phyloP scores from a whole-genome alignment of 2,113 vertebrate genomes.

The Coreoperca whiteheadi region DNA sequence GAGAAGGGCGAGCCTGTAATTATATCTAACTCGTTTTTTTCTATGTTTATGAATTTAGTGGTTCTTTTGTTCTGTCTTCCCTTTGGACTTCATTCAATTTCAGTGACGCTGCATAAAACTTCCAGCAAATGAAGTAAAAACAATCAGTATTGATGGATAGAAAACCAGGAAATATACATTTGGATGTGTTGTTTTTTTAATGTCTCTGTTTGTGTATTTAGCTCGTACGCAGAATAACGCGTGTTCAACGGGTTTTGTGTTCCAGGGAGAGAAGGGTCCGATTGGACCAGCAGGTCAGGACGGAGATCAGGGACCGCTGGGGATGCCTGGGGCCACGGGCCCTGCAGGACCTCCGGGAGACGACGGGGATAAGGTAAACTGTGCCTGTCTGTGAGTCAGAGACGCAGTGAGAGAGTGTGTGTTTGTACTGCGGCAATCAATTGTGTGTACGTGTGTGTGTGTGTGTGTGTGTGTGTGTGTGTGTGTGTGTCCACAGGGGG shows the following conservation, averaged over 20 bases:
- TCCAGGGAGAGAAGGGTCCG: constrained; percentile 83
- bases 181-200: not conserved
- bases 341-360: constrained; percentile 83
- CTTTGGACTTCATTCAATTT: not conserved
- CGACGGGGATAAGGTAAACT: constrained; percentile 84
- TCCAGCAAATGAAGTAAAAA: not conserved
- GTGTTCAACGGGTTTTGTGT: constrained; percentile 41
- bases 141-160: not conserved
- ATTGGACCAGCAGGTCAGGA: constrained; percentile 83
- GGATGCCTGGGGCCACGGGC: constrained; percentile 77
- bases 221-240: not conserved
- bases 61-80: not conserved
- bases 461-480: constrained; percentile 23
- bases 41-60: not conserved
- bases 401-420: not conserved
- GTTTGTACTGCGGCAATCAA: not conserved
- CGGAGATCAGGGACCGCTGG: constrained; percentile 80
- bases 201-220: constrained; percentile 15
- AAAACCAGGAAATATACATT: not conserved
- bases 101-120: not conserved
- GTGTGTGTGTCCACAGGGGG: constrained; percentile 76
- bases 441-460: constrained; percentile 30
- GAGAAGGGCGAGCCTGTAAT: constrained; percentile 96
- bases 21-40: constrained; percentile 20
- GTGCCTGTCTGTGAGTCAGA: not conserved